A percentile compares a stretch with the other conserved stretches of the same genome.
phyloP scores from a whole-genome alignment of 1,140 invertebrate species.

The Drosophila prosaltans region DNA sequence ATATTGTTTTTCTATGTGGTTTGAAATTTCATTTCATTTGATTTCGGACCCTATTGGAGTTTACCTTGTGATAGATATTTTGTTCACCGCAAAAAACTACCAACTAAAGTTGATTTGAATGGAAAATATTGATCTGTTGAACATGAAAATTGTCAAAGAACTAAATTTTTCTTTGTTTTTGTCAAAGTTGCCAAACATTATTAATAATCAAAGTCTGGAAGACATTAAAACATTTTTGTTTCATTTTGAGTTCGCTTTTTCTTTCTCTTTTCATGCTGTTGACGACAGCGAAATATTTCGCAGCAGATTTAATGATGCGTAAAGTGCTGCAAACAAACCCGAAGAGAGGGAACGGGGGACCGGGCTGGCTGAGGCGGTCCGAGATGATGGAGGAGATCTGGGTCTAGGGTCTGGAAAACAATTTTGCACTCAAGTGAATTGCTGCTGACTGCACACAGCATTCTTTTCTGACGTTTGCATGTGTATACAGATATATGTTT shows the following conservation, averaged over 20 bases:
- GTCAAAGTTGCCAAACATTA: slow-evolving; percentile 42
- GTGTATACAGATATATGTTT: not conserved
- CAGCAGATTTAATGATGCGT: slow-evolving; percentile 58
- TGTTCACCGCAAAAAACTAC: slow-evolving; percentile 9
- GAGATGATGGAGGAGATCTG: slow-evolving; percentile 8
- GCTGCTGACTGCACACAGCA: slow-evolving; percentile 13
- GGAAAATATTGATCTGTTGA: slow-evolving; percentile 54
- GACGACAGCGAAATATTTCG: slow-evolving; percentile 48
- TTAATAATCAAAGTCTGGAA: slow-evolving; percentile 29
- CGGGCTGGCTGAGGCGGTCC: slow-evolving; percentile 1
- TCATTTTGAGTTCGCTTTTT: not conserved
- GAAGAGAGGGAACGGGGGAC: not conserved
- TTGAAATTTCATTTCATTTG: slow-evolving; percentile 67
- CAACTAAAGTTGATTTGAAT: slow-evolving; percentile 18
- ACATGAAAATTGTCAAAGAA: too few species aligned
- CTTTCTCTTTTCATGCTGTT: slow-evolving; percentile 13
- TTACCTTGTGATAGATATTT: slow-evolving; percentile 4
- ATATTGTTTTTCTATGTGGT: slow-evolving; percentile 68
- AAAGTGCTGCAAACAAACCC: slow-evolving; percentile 36
- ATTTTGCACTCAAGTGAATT: slow-evolving; percentile 64
- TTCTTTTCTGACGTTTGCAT: slow-evolving; percentile 6
- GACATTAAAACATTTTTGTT: slow-evolving; percentile 13
- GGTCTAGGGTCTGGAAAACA: slow-evolving; percentile 32
- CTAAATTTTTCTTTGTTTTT: not conserved
- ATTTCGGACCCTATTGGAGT: slow-evolving; percentile 1